These are phyloP conservation scores for Phymatocera aterrima DNA, from an alignment of 2,888 invertebrate genomes.

Conservation along the genomic window DNA sequence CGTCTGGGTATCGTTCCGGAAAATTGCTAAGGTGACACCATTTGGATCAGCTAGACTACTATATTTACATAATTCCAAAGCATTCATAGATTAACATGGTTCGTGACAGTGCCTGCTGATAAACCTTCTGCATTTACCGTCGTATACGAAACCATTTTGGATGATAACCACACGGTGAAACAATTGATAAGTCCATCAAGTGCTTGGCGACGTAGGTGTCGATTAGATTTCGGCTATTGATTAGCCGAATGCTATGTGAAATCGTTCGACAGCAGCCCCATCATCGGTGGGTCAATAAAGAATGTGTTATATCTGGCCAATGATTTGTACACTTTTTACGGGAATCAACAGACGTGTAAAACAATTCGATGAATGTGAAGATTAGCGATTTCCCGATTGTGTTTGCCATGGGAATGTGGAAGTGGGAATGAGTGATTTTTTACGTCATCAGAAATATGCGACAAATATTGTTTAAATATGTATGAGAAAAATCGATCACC, in stretches of 20 bases:
- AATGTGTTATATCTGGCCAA: background rate
- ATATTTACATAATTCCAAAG: background rate
- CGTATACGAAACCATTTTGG: background rate
- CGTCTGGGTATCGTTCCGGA: background rate
- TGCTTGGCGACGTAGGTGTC: slow-evolving; percentile 1
- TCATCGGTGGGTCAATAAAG: slow-evolving; percentile 3
- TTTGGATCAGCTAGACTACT: background rate
- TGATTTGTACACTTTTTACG: background rate
- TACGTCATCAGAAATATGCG: no score
- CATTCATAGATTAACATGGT: background rate
- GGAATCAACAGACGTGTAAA: background rate
- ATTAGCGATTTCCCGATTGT: background rate
- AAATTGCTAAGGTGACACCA: background rate
- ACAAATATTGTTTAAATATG: no score
- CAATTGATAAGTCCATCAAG: background rate
- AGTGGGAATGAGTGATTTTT: no score
- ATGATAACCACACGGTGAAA: background rate
- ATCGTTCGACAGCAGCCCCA: background rate
- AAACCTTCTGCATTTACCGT: background rate
- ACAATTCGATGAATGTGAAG: background rate
- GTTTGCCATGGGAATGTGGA: no score
- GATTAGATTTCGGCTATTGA: slow-evolving; percentile 18
- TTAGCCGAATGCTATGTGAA: background rate
- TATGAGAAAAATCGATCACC: background rate
- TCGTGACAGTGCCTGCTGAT: background rate